Evolutionary conservation across 1,140 invertebrate species (phyloP), one percentile per base, ranked within the genome.

Genomic region (Caligus rogercresseyi): DNA sequence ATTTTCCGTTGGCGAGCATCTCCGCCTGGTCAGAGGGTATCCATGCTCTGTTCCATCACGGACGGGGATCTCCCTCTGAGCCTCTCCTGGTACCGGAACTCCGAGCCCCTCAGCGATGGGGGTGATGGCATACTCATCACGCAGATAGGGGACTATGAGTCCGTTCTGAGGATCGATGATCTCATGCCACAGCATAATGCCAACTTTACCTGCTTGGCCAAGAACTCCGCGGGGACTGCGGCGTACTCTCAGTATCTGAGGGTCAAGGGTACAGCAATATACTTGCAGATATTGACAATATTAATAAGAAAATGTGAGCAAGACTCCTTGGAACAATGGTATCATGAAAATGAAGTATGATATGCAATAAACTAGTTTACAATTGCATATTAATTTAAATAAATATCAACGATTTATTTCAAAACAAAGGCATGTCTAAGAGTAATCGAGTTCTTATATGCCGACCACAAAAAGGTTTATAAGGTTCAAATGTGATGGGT

Each of bases 11-110:
- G 53, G 53, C 4, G 53, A 54, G 53, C 53, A 54, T 23, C 21
- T 54, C 11, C 53, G 53, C 21, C 57, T 66, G 82, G 81, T 57
- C 83, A 86, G 69, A 76, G 84, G 51, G 81, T 82, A 51, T 83
- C 80, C 52, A 73, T 86, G 55, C 84, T 83, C 58, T 86, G 84
- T 72, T 83, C 83, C 16, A 82, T 86, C 65, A 82, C 82, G 62
- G 83, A 85, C 69, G 86, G 86, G 58, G 84, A 87, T 73, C 74
- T 80, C 56, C 86, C 86, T 3, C 71, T 88, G 67, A 80, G 79
- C 21, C 83, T 87, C 63, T 76, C 76, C 7, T 89, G 86, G 86
- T 78, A 79, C 55, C 86, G 86, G 74, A 83, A 87, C 68, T 80
- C 80, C 56, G 75, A 78, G 1, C 59, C 62, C n/a, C 55, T 65